A percentile compares a stretch with the other conserved stretches of the same genome.
These are phyloP conservation scores for Sylvietta virens DNA, from an alignment of 2,113 vertebrate genomes.

Conservation along the genomic window DNA sequence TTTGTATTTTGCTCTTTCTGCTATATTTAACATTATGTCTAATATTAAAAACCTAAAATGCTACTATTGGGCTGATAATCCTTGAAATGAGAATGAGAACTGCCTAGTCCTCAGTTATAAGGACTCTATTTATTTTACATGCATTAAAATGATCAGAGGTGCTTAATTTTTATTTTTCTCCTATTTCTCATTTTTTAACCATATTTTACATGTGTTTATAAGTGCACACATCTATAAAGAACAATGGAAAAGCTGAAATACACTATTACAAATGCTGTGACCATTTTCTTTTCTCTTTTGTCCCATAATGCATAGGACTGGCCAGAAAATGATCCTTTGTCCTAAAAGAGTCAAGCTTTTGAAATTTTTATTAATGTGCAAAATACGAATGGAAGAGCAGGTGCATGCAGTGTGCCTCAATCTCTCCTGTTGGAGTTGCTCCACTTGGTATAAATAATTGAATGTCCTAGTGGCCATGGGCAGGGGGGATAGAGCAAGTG, in stretches of 20 bases:
- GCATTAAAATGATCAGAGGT: neutral
- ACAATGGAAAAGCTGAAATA: neutral
- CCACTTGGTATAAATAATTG: slow-evolving; percentile 26
- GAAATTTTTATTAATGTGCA: slow-evolving; percentile 38
- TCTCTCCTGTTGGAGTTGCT: slow-evolving; percentile 13
- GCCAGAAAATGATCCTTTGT: neutral
- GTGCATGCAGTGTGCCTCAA: neutral
- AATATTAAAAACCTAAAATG: neutral
- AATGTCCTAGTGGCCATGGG: neutral
- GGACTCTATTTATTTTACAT: neutral
- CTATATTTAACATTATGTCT: neutral
- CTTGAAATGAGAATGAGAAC: neutral
- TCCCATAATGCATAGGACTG: neutral
- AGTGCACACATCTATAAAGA: neutral
- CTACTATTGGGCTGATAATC: neutral
- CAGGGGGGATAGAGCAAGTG: neutral
- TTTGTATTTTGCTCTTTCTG: neutral
- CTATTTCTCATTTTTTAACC: no score
- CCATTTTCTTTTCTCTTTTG: neutral
- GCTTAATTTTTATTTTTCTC: neutral
- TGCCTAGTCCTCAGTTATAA: neutral
- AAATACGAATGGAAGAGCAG: slow-evolving; percentile 17
- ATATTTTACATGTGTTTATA: neutral
- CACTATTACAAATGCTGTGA: neutral
- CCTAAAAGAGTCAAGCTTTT: neutral